Base-by-base conservation (phyloP, 2,888 invertebrate species). In the Drosophila pseudotakahashii region DNA sequence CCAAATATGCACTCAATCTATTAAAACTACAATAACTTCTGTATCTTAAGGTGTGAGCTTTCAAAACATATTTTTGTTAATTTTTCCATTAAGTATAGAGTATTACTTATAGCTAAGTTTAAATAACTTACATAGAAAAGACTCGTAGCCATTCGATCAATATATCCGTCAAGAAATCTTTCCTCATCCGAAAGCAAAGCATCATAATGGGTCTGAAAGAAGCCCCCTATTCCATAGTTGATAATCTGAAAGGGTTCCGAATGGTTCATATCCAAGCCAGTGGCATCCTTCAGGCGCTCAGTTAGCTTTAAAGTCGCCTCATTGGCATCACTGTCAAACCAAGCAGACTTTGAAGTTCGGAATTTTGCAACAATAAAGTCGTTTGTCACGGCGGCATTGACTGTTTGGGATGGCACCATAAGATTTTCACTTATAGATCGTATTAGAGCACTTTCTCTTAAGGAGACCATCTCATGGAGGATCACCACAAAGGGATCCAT, bases 151-250 rank as follows among this genome's bases (percentile, higher is more conserved):
- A 51, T 0, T 5, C 55, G 37, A 16, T 64, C 55, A 4, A 1
- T 0, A 1, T 14, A 9, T 32, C 41, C 39, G 3, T 26, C 5
- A 2, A 5, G 11, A n/a, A 41, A 60, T 6, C 48, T 47, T 0
- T 14, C 1, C 7, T 23, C 6, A 9, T 69, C 23, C 0, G 11
- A 5, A 1, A 50, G 14, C 3, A 71, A 6, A 0, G 4, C 96
- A 91, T 97, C 98, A 92, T 95, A 98, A 92, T 99, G 99, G 19
- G 98, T 98, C 89, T 98, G 98, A 91, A 98, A 99, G 91, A 98
- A 98, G 0, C 99, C 99, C 7, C 98, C 99, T 77, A 99, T 96
- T 14, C 99, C 99, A 92, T 99, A 99, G 93, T 99, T 99, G 77
- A 98, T 98, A 48, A 99, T 97, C 93, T 99, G 99, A 75, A 98